These are phyloP conservation scores for Latheticus oryzae DNA, from an alignment of 2,888 invertebrate species.

Conservation along the genomic window DNA sequence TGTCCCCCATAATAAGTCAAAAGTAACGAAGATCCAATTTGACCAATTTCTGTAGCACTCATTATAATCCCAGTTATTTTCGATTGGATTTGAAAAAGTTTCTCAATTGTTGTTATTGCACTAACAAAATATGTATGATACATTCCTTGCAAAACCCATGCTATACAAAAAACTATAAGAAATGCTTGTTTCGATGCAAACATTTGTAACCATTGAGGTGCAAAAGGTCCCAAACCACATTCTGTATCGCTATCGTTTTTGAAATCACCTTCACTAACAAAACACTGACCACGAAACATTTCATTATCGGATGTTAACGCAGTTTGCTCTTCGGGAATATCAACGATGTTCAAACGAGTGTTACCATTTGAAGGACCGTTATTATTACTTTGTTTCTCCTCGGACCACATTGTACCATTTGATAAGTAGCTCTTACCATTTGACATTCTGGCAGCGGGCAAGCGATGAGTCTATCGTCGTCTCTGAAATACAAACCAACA, in stretches of 20 bases:
- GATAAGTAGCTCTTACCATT: slow-evolving; percentile 48
- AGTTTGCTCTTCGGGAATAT: slow-evolving; percentile 61
- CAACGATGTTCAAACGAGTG: slow-evolving; percentile 49
- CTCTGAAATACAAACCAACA: slow-evolving; percentile 34
- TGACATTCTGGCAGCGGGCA: slow-evolving; percentile 38
- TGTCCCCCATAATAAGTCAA: slow-evolving; percentile 91
- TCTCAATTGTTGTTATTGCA: slow-evolving; percentile 93
- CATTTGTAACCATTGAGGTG: slow-evolving; percentile 79
- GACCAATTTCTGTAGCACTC: slow-evolving; percentile 93
- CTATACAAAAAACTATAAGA: slow-evolving; percentile 87
- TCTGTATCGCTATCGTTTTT: slow-evolving; percentile 69
- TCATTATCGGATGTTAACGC: slow-evolving; percentile 58
- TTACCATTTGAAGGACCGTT: slow-evolving; percentile 60
- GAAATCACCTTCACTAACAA: slow-evolving; percentile 54
- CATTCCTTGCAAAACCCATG: slow-evolving; percentile 91
- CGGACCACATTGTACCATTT: slow-evolving; percentile 41
- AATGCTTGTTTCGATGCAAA: slow-evolving; percentile 91
- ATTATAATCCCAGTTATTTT: slow-evolving; percentile 90
- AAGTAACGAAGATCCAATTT: slow-evolving; percentile 89
- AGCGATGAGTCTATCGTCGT: slow-evolving; percentile 37
- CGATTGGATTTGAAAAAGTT: slow-evolving; percentile 90
- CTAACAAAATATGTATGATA: slow-evolving; percentile 95
- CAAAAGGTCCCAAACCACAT: slow-evolving; percentile 85
- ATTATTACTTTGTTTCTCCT: slow-evolving; percentile 59
- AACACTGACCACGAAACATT: slow-evolving; percentile 55